Percentiles rank a stretch among this genome's conserved stretches.
Evolutionary conservation across 2,797 vertebrate species (phyloP).

Genomic region (Neostethus bicornis): DNA sequence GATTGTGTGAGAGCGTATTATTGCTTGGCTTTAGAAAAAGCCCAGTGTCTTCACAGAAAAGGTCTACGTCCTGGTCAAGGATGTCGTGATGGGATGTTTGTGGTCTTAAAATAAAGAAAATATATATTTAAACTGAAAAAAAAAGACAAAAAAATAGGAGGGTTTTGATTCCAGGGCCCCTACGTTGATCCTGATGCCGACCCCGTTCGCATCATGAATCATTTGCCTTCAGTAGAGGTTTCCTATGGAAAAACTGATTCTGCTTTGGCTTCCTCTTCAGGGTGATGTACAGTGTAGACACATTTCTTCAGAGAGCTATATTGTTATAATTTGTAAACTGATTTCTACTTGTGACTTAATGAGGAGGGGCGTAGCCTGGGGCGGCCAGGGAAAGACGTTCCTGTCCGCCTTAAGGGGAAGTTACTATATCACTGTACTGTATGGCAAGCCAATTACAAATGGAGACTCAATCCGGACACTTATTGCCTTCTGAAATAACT

Average conservation of each 20-base stretch:
- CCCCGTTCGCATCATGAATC: slow-evolving; percentile 78
- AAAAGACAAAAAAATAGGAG: slow-evolving; percentile 40
- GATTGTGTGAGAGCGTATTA: slow-evolving; percentile 33
- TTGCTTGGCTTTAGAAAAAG: slow-evolving; percentile 56
- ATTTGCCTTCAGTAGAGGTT: slow-evolving; percentile 88
- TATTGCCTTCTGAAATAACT: slow-evolving; percentile 78
- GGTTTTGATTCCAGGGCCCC: slow-evolving; percentile 79
- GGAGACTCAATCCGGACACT: slow-evolving; percentile 81
- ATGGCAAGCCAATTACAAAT: slow-evolving; percentile 84
- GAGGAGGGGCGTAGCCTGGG: slow-evolving; percentile 74
- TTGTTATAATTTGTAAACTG: slow-evolving; percentile 83
- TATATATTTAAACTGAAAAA: slow-evolving; percentile 9
- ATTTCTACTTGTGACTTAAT: slow-evolving; percentile 83
- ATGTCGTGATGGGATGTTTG: slow-evolving; percentile 53
- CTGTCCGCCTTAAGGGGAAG: slow-evolving; percentile 72
- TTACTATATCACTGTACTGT: slow-evolving; percentile 87
- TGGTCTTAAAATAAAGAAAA: slow-evolving; percentile 66
- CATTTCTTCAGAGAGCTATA: slow-evolving; percentile 84
- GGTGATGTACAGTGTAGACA: slow-evolving; percentile 86
- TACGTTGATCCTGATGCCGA: slow-evolving; percentile 77
- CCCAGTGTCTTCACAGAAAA: slow-evolving; percentile 46
- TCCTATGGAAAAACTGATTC: slow-evolving; percentile 89
- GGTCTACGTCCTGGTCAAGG: slow-evolving; percentile 59
- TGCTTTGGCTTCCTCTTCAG: slow-evolving; percentile 87
- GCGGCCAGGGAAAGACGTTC: slow-evolving; percentile 66